These are phyloP conservation scores for Calyptommatus sinebrachiatus DNA, from an alignment of 2,113 vertebrate genomes.

Conservation along the genomic window DNA sequence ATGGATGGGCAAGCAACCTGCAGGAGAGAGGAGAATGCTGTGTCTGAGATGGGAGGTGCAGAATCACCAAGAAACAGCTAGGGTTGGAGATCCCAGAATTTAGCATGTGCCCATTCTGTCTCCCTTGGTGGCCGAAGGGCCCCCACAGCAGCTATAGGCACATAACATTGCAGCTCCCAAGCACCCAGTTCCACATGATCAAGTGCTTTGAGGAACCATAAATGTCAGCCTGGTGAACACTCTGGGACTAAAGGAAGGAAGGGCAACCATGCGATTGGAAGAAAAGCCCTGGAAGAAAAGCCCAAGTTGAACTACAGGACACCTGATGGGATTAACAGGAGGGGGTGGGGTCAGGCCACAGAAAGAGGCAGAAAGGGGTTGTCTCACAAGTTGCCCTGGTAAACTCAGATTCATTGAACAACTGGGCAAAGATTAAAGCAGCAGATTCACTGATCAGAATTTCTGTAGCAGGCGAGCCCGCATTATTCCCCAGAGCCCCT, in stretches of 20 bases:
- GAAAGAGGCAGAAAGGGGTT: not conserved
- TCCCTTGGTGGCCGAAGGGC: not conserved
- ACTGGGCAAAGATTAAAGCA: not conserved
- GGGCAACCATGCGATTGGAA: not conserved
- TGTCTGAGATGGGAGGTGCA: too few relatives aligned
- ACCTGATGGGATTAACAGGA: conserved; percentile 47
- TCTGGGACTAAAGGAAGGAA: not conserved
- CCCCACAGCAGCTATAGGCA: not conserved
- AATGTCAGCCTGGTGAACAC: too few relatives aligned
- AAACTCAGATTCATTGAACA: not conserved
- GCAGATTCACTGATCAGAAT: too few relatives aligned
- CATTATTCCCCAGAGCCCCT: too few relatives aligned
- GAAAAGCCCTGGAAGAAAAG: not conserved
- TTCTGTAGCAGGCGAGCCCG: not conserved
- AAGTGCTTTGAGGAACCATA: too few relatives aligned
- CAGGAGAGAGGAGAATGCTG: not conserved
- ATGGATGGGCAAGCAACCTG: not conserved
- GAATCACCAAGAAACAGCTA: not conserved
- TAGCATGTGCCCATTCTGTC: not conserved
- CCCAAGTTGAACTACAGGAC: conserved; percentile 16
- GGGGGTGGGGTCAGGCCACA: conserved; percentile 1
- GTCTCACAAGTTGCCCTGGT: not conserved
- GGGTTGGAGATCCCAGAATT: not conserved
- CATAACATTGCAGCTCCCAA: too few relatives aligned
- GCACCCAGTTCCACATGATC: too few relatives aligned